Evolutionary conservation across 2,888 invertebrate species (phyloP), one percentile per base, ranked within the genome.

Genomic region (Lithophane socia): DNA sequence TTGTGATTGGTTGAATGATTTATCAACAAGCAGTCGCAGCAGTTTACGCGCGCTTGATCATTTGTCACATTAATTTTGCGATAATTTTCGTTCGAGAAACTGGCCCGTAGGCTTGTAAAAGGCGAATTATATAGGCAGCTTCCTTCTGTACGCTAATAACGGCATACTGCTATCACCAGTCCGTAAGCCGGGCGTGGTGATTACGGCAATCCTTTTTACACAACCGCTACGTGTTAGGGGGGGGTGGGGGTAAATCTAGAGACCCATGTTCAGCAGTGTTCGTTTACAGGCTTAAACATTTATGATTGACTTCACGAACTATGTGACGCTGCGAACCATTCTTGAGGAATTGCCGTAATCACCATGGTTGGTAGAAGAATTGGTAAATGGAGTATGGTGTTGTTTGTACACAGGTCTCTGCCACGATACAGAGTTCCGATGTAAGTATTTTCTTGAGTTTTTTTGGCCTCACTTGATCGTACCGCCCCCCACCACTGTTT

Each of bases 351-450:
- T 86, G 87, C 86, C 85, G 73, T 87, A 81, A 85, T 83, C 84
- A 86, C 86, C 84, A 86, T 75, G 81, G 81, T 84, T 80, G 84
- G 75, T 84, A 81, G 84, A 86, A 64, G 77, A 85, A 56, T 87
- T 87, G 87, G 87, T 87, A 85, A 86, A 86, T 84, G 72, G 86
- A 83, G 84, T 84, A 79, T 86, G 84, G 79, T 84, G 86, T 82
- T 82, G 61, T 84, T 83, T 84, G 84, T 79, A 83, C 84, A 86
- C 84, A 84, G 84, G 84, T 84, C 84, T 84, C 84, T 86, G 84
- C 84, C 84, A 73, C 84, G 83, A 84, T 84, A 79, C 84, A 84
- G 73, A 84, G 84, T 70, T 84, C 84, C 56, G 86, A 84, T 79
- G 84, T 84, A 79, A 84, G 84, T 84, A 84, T 86, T 58, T 79